These are phyloP conservation scores for Cataglyphis hispanica DNA, from an alignment of 1,140 invertebrate genomes.

Conservation along the genomic window DNA sequence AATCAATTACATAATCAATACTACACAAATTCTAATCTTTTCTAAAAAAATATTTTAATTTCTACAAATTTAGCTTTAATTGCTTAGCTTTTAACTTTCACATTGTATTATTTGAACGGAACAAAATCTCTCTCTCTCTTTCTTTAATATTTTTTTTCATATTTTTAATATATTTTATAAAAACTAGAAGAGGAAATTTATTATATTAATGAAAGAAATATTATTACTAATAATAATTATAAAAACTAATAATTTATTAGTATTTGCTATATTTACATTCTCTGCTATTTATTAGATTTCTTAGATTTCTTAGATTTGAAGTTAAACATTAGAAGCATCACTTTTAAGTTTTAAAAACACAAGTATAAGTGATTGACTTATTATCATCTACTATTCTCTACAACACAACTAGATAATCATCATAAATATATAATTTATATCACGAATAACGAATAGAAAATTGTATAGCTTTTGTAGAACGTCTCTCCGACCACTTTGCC, in stretches of 20 bases:
- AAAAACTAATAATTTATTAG: too few relatives aligned
- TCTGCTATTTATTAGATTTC: not conserved
- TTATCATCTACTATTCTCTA: slow-evolving; percentile 39
- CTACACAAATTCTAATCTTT: not conserved
- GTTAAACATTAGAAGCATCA: not conserved
- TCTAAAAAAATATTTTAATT: not conserved
- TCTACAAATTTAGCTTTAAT: not conserved
- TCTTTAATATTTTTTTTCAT: not conserved
- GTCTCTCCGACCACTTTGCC: too few relatives aligned
- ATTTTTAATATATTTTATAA: not conserved
- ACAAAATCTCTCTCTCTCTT: not conserved
- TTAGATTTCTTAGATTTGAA: slow-evolving; percentile 2
- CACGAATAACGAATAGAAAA: not conserved
- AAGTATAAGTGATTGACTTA: slow-evolving; percentile 59
- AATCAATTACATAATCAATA: not conserved
- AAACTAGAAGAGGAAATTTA: not conserved
- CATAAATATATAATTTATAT: slow-evolving; percentile 46
- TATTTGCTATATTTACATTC: not conserved
- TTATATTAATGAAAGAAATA: not conserved
- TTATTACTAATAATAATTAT: not conserved
- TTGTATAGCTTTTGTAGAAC: too few relatives aligned
- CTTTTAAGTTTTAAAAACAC: slow-evolving; percentile 41
- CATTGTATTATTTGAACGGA: too few relatives aligned
- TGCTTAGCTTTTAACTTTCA: too few relatives aligned
- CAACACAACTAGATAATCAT: slow-evolving; percentile 16